Conservation (phyloP, 2,113 vertebrate species). For the Astur gentilis region DNA sequence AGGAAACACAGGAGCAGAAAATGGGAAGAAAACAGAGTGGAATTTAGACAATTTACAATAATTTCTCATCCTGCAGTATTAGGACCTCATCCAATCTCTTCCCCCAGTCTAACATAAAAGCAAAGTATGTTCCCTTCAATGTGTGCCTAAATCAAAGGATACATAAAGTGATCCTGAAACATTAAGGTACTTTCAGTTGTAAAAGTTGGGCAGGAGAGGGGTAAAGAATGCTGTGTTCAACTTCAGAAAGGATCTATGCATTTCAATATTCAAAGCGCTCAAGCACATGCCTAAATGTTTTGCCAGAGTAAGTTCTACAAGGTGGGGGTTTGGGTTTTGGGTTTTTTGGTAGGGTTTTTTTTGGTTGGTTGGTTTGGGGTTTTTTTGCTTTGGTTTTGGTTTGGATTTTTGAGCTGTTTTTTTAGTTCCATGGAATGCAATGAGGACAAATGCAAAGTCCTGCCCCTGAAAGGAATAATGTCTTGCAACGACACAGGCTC, state of each 20-base stretch:
- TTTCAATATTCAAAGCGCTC: background rate
- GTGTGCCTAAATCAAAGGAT: background rate
- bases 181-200: background rate
- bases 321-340: background rate
- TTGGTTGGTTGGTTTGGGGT: too few relatives aligned
- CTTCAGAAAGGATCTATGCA: background rate
- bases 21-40: background rate
- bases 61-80: background rate
- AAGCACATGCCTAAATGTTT: background rate
- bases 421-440: background rate
- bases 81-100: background rate
- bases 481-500: background rate
- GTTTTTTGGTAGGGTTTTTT: accelerated
- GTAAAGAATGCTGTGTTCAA: background rate
- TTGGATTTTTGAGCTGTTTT: background rate
- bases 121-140: background rate
- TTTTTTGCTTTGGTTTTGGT: too few relatives aligned
- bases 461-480: background rate
- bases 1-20: background rate
- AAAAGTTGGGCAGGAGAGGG: background rate
- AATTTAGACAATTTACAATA: background rate
- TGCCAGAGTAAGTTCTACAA: background rate
- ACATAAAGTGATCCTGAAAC: background rate
- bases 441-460: background rate
- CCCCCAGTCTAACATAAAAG: background rate